Percentiles rank a stretch among this genome's conserved stretches.
Evolutionary conservation across 2,888 invertebrate species (phyloP).

Genomic region (Conus canariensis): DNA sequence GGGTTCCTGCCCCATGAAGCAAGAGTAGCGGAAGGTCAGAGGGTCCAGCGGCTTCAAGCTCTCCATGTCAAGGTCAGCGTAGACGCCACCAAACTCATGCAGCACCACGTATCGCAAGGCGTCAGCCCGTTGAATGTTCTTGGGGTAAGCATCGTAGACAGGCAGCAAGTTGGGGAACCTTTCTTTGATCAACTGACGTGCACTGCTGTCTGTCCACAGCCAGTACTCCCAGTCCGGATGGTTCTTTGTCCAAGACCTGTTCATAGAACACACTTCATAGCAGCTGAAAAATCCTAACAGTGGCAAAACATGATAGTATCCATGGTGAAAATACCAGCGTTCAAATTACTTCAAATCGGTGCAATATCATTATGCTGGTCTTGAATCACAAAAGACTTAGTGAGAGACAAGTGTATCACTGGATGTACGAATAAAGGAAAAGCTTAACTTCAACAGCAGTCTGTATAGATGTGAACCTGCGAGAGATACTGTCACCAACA

Average conservation of each 20-base stretch:
- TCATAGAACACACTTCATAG: not conserved
- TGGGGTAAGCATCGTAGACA: constrained; percentile 68
- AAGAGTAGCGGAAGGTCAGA: constrained; percentile 63
- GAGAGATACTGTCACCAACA: not conserved
- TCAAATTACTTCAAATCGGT: not conserved
- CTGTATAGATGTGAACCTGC: no score
- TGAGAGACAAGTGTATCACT: no score
- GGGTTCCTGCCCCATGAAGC: constrained; percentile 72
- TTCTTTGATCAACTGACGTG: constrained; percentile 66
- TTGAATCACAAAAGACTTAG: no score
- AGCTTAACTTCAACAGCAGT: no score
- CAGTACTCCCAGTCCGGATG: constrained; percentile 76
- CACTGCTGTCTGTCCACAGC: constrained; percentile 76
- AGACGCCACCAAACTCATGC: constrained; percentile 75
- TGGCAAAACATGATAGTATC: no score
- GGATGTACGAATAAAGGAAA: no score
- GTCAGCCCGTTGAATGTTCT: constrained; percentile 72
- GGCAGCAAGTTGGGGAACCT: constrained; percentile 67
- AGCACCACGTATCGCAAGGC: constrained; percentile 74
- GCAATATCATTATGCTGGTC: not conserved
- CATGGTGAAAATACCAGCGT: no score
- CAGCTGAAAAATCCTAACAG: not conserved
- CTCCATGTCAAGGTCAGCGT: constrained; percentile 76
- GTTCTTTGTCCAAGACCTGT: constrained; percentile 64
- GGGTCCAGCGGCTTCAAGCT: constrained; percentile 69